Percentiles rank a stretch among this genome's conserved stretches.
phyloP scores from a whole-genome alignment of 1,140 invertebrate species.

The Drosophila prosaltans region DNA sequence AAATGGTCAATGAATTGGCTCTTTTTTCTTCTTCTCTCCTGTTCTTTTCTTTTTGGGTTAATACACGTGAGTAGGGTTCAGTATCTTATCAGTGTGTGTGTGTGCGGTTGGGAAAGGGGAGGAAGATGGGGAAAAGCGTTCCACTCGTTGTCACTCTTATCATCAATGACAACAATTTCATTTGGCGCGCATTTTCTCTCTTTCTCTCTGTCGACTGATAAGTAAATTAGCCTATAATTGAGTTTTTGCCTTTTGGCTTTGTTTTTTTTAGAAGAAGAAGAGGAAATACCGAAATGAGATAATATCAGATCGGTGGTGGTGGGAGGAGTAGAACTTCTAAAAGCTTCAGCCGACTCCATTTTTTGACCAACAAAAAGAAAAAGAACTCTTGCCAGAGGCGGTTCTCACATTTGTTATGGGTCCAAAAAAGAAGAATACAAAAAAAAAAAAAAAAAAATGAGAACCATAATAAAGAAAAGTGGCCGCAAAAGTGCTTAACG shows the following conservation, averaged over 20 bases:
- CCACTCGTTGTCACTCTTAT: slow-evolving; percentile 33
- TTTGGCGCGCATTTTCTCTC: slow-evolving; percentile 56
- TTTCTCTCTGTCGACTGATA: slow-evolving; percentile 36
- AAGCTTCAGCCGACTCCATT: slow-evolving; percentile 46
- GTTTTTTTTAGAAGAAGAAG: no score
- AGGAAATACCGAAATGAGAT: neutral
- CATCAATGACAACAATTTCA: slow-evolving; percentile 61
- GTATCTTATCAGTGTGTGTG: slow-evolving; percentile 26
- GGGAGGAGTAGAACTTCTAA: slow-evolving; percentile 50
- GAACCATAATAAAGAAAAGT: slow-evolving; percentile 78
- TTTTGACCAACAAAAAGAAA: slow-evolving; percentile 15
- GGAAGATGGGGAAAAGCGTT: neutral
- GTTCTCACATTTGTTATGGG: slow-evolving; percentile 78
- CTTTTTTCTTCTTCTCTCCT: slow-evolving; percentile 11
- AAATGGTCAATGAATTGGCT: slow-evolving; percentile 65
- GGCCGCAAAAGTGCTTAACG: slow-evolving; percentile 75
- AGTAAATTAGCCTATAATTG: slow-evolving; percentile 75
- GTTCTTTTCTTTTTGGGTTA: neutral
- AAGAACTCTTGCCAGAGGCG: slow-evolving; percentile 52
- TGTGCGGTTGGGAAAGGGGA: no score
- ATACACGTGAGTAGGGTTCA: slow-evolving; percentile 35
- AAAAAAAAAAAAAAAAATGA: slow-evolving; percentile 17
- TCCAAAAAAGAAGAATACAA: slow-evolving; percentile 6
- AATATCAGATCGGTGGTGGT: neutral
- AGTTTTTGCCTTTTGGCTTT: slow-evolving; percentile 9